A percentile compares a stretch with the other conserved stretches of the same genome.
These are phyloP conservation scores for Ameiurus melas DNA, from an alignment of 2,113 vertebrate species.

Conservation along the genomic window DNA sequence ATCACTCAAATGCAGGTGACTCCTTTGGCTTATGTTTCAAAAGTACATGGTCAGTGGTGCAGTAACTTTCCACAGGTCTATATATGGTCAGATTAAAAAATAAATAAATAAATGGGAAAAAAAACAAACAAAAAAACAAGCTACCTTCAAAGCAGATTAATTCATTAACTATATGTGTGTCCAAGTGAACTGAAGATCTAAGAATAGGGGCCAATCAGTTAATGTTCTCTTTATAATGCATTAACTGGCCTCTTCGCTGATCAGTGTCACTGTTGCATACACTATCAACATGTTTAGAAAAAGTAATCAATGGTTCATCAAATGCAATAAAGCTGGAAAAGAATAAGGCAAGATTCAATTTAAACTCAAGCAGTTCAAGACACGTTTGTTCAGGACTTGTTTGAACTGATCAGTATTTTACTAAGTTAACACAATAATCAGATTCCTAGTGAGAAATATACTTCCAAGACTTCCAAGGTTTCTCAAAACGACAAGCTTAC, in stretches of 20 bases:
- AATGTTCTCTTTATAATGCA: neutral
- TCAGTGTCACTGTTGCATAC: neutral
- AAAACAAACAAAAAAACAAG: neutral
- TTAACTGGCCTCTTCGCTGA: neutral
- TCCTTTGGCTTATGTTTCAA: constrained; percentile 13
- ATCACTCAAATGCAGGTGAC: constrained; percentile 36
- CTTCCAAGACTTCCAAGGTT: neutral
- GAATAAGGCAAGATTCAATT: neutral
- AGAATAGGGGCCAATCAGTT: neutral
- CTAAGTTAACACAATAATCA: neutral
- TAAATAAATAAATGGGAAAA: too few relatives aligned
- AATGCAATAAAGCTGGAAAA: neutral
- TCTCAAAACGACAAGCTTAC: neutral
- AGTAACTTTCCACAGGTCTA: neutral
- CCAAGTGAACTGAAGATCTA: neutral
- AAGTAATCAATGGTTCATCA: neutral
- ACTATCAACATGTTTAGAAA: neutral
- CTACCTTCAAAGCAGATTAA: neutral
- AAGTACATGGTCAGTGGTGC: constrained; percentile 17
- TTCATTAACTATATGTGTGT: neutral
- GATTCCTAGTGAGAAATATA: neutral
- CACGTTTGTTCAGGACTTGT: neutral
- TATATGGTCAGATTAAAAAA: neutral
- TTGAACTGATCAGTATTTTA: neutral
- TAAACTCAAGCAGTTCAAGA: neutral